Percentiles rank a stretch among this genome's conserved stretches.
Conservation (phyloP, 2,797 vertebrate genomes). For the Sphenodon punctatus region DNA sequence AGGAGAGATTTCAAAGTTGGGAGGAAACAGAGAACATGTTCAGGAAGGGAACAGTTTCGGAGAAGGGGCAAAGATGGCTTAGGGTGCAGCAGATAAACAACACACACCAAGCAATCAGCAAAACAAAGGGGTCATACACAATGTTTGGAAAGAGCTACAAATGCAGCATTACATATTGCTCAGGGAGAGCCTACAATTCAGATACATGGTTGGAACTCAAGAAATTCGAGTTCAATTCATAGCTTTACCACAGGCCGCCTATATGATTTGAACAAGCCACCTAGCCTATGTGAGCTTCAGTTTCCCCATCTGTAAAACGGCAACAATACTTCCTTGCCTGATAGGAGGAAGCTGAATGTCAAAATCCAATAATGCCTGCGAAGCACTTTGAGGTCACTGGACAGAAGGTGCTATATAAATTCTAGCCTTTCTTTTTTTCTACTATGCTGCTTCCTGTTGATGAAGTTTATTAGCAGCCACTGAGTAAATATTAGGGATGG, state of each 20-base stretch:
- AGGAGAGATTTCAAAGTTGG: too few species aligned
- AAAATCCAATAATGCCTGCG: neutral
- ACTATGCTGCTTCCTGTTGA: conserved; percentile 56
- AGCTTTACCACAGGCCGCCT: neutral
- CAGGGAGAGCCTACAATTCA: neutral
- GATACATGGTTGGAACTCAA: neutral
- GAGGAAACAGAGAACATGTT: too few species aligned
- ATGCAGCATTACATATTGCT: too few species aligned
- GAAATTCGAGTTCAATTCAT: neutral
- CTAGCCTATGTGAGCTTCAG: too few species aligned
- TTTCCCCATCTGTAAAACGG: too few species aligned
- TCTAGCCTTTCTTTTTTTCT: conserved; percentile 9
- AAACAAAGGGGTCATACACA: too few species aligned
- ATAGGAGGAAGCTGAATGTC: fast-evolving
- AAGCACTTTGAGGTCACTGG: neutral
- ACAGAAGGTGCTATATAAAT: neutral
- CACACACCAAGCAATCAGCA: too few species aligned
- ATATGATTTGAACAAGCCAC: fast-evolving
- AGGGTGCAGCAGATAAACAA: too few species aligned
- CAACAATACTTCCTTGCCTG: neutral
- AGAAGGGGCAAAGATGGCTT: too few species aligned
- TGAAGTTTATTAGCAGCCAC: neutral
- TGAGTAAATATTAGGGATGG: neutral
- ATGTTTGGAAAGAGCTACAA: too few species aligned
- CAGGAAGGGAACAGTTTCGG: too few species aligned